These are phyloP conservation scores for Crossocerus cetratus DNA, from an alignment of 2,888 invertebrate species.

Conservation along the genomic window DNA sequence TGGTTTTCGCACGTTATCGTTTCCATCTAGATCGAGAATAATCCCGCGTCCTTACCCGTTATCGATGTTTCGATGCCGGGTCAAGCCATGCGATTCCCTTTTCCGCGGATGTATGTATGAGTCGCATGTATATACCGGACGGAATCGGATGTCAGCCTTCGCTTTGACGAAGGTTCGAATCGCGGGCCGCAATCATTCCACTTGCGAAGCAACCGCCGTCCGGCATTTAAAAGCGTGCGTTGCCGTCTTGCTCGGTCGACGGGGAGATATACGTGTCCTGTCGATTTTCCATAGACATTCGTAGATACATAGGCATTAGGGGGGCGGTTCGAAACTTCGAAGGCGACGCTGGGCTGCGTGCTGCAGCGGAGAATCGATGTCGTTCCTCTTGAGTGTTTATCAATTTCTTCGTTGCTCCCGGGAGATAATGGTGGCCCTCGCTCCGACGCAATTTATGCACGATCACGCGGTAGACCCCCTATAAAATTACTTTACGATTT, in stretches of 20 bases:
- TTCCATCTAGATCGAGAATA: constrained; percentile 44
- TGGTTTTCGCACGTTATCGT: constrained; percentile 51
- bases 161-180: constrained; percentile 26
- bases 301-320: not conserved
- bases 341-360: not conserved
- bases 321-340: no score
- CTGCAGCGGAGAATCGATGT: constrained; percentile 9
- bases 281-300: not conserved
- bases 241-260: not conserved
- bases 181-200: constrained; percentile 26
- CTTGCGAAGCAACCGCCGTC: not conserved
- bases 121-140: no score
- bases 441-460: constrained; percentile 39
- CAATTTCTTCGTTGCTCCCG: constrained; percentile 25
- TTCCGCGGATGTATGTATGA: constrained; percentile 29
- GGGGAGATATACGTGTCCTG: constrained; percentile 6
- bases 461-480: constrained; percentile 30
- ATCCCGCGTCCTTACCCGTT: constrained; percentile 42
- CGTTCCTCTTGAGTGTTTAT: constrained; percentile 22
- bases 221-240: constrained; percentile 3
- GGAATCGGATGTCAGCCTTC: constrained; percentile 30
- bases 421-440: constrained; percentile 23
- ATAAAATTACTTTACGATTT: constrained; percentile 16
- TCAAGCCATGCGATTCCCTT: constrained; percentile 34
- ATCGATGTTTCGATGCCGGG: constrained; percentile 36